phyloP scores from a whole-genome alignment of 2,113 vertebrate genomes.

The Cynopterus brachyotis region DNA sequence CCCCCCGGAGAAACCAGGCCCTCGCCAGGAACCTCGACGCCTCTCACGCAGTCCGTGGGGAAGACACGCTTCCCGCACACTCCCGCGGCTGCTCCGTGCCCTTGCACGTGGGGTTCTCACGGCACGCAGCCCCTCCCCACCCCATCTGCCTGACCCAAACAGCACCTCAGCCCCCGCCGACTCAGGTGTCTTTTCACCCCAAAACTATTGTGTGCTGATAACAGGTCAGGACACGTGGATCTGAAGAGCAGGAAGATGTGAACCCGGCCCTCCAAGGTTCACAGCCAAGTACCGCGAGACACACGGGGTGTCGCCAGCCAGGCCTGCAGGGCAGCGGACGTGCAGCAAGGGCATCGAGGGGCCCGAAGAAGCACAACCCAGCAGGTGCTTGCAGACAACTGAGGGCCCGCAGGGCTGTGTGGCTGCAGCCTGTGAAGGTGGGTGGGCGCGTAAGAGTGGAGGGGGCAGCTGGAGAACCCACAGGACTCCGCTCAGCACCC shows the following conservation, averaged over 20 bases:
- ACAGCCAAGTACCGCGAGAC: not conserved
- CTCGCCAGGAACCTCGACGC: not conserved
- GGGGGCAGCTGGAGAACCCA: not conserved
- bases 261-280: not conserved
- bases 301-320: not conserved
- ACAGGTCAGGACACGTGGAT: accelerated
- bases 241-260: not conserved
- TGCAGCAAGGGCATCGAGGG: too few relatives aligned
- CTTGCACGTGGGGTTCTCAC: not conserved
- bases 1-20: not conserved
- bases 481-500: not conserved
- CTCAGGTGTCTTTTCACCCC: not conserved
- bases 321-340: not conserved
- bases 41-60: accelerated
- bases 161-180: not conserved
- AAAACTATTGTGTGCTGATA: not conserved
- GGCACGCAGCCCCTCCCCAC: not conserved
- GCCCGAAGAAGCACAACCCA: not conserved
- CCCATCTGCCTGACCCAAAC: not conserved
- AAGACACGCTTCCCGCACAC: not conserved
- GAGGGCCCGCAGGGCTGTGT: accelerated
- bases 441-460: too few relatives aligned
- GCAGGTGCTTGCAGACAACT: not conserved
- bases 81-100: not conserved
- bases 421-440: not conserved